A percentile compares a stretch with the other conserved stretches of the same genome.
phyloP scores from a whole-genome alignment of 2,113 vertebrate genomes.

The human (Homo sapiens) region DNA sequence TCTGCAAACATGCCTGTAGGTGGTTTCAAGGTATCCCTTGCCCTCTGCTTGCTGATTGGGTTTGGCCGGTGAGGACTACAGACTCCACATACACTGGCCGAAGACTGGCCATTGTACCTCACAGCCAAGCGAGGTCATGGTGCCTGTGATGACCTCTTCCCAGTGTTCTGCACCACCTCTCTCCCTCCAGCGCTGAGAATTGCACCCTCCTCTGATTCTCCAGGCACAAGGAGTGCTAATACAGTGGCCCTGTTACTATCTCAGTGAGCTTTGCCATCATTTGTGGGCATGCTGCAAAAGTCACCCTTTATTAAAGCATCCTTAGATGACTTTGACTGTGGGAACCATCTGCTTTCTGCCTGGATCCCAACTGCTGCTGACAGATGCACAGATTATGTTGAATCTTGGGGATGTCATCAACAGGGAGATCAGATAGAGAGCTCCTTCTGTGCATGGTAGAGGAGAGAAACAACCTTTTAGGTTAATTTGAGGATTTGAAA shows the following conservation, averaged over 20 bases:
- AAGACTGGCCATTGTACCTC: background rate
- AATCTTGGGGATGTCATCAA: no score
- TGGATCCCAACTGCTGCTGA: no score
- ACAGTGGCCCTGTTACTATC: no score
- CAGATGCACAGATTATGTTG: no score
- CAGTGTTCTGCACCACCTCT: background rate
- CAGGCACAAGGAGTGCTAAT: background rate
- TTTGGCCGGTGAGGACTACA: background rate
- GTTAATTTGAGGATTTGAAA: background rate
- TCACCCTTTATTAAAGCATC: background rate
- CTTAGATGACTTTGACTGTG: no score
- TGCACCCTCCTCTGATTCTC: background rate
- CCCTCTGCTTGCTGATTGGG: background rate
- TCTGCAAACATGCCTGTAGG: background rate
- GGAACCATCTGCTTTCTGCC: no score
- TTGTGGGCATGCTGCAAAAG: background rate
- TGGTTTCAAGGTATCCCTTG: background rate
- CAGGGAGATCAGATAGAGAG: no score
- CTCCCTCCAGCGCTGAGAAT: background rate
- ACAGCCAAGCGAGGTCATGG: background rate
- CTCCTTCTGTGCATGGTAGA: no score
- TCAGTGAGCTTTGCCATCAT: no score
- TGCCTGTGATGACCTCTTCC: background rate
- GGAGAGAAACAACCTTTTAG: no score
- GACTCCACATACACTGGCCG: no score